These are phyloP conservation scores for Antigone vipio DNA, from an alignment of 2,113 vertebrate species.

Conservation along the genomic window DNA sequence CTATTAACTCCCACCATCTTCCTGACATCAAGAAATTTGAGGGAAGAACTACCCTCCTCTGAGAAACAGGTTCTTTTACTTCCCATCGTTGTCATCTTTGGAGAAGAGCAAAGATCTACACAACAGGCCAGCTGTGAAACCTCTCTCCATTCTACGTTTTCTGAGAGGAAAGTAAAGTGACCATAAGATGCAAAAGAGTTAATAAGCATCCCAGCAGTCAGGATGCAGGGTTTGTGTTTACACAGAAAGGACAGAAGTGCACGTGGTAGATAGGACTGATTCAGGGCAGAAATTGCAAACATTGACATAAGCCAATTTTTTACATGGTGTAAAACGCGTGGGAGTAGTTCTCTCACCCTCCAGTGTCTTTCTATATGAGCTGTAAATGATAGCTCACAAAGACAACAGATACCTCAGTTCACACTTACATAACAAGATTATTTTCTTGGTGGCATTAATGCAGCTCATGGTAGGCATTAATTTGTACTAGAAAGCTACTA, in stretches of 20 bases:
- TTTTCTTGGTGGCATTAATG: not conserved
- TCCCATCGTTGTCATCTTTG: not conserved
- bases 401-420: not conserved
- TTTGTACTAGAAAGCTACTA: not conserved
- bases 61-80: not conserved
- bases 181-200: not conserved
- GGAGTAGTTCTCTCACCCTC: not conserved
- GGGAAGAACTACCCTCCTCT: not conserved
- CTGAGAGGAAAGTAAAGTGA: not conserved
- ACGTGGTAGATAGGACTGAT: not conserved
- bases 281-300: not conserved
- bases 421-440: not conserved
- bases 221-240: not conserved
- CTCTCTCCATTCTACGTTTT: not conserved
- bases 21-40: not conserved
- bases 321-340: not conserved
- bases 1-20: not conserved
- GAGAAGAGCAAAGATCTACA: not conserved
- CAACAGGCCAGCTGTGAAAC: not conserved
- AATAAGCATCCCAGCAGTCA: not conserved
- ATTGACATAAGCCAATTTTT: not conserved
- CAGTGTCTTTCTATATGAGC: not conserved
- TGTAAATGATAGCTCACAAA: not conserved
- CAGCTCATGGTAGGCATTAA: not conserved
- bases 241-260: not conserved